These are phyloP conservation scores for Haliclystus octoradiatus DNA, from an alignment of 30 jellyfish, hydroid and myxozoan species.

Conservation along the genomic window DNA sequence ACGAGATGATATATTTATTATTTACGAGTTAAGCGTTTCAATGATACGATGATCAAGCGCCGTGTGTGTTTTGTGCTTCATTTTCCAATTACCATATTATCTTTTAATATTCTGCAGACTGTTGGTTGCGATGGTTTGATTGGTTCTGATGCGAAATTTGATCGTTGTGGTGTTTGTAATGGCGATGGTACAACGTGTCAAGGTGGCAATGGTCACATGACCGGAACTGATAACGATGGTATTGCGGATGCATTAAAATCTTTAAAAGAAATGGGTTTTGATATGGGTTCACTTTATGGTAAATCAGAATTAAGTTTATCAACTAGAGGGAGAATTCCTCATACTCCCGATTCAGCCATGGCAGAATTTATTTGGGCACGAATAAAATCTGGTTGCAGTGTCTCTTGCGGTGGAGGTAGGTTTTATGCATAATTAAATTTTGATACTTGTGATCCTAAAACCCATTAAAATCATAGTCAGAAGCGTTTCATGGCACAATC, in stretches of 20 bases:
- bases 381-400: slow-evolving; percentile 93
- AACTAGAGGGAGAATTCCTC: slow-evolving; percentile 72
- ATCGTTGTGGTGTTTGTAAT: slow-evolving; percentile 98
- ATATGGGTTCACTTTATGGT: slow-evolving; percentile 86
- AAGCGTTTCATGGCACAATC: no score
- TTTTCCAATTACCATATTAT: no score
- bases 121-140: slow-evolving; percentile 92
- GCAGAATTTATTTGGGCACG: slow-evolving; percentile 82
- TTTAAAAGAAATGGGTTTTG: slow-evolving; percentile 91
- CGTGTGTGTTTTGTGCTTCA: no score
- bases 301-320: slow-evolving; percentile 57
- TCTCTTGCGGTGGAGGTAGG: slow-evolving; percentile 96
- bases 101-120: slow-evolving; percentile 10
- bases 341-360: slow-evolving; percentile 40
- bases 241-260: slow-evolving; percentile 89
- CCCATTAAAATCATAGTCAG: no score
- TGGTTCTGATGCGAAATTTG: slow-evolving; percentile 80
- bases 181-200: slow-evolving; percentile 94
- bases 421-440: no score
- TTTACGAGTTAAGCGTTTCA: no score
- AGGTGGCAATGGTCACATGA: slow-evolving; percentile 66
- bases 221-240: slow-evolving; percentile 83
- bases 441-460: no score
- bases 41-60: no score
- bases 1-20: no score